Evolutionary conservation across 2,113 vertebrate genomes (phyloP), one percentile per base, ranked within the genome.

Genomic region (Amblyornis subalaris): DNA sequence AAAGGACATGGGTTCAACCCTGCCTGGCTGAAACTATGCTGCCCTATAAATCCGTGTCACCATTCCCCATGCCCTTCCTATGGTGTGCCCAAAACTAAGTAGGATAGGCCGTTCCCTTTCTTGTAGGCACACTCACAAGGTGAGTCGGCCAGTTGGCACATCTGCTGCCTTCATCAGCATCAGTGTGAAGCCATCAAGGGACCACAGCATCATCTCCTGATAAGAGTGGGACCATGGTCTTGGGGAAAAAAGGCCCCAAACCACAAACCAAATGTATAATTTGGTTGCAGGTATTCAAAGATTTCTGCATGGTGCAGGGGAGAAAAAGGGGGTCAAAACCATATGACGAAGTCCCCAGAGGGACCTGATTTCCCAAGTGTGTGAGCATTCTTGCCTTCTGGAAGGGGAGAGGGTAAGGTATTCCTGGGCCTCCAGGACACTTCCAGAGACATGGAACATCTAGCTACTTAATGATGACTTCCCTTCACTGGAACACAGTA

Each of bases 11-110:
- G 9, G 9, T 64, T 91, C 21, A n/a, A 7, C 24, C 18, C 65
- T 53, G 64, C 51, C 47, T 42, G 42, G 29, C 10, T 89, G 51
- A 51, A 84, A 36, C 1, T 11, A 7, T 0, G 0, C 17, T 36
- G 44, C 45, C 29, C 38, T 55, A 4, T 12, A 77, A 40, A 65
- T 35, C 6, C 0, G 0, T 2, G 0, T 47, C 45, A 25, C 33
- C 9, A 12, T 69, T 40, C 8, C n/a, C 47, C 24, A 28, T 40
- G 5, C 28, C 9, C 38, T 78, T 61, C 23, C 61, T 75, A 1
- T 22, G n/a, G 10, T 67, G 35, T 29, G 54, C 42, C 40, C 40
- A 40, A 44, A 42, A 25, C 28, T 15, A 4, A 4, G 60, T 3
- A 44, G 64, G 7, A 26, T 45, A n/a, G 53, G 31, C 6, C n/a